phyloP scores from a whole-genome alignment of 2,113 vertebrate species.

The Plestiodon gilberti region DNA sequence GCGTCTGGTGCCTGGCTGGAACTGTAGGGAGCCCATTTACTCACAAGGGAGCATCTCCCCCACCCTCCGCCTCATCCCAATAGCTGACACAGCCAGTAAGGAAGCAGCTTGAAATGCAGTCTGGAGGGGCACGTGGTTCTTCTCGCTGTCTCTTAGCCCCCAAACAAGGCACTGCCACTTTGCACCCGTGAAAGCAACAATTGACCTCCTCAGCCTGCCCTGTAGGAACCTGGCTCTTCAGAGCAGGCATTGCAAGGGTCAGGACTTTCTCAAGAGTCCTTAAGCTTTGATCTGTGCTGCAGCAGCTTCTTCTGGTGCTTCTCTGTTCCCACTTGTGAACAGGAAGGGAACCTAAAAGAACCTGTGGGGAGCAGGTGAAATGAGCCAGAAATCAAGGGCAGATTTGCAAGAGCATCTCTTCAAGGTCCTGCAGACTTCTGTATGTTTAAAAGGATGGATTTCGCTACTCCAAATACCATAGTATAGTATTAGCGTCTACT shows the following conservation, averaged over 20 bases:
- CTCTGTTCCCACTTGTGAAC: background rate
- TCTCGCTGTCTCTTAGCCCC: background rate
- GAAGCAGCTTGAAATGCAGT: constrained; percentile 16
- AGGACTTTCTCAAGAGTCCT: background rate
- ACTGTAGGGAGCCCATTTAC: constrained; percentile 48
- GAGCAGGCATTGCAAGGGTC: constrained; percentile 1
- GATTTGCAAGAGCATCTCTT: background rate
- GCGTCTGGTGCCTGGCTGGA: constrained; percentile 41
- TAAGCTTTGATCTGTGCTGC: background rate
- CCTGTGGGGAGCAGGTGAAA: background rate
- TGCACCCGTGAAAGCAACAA: constrained; percentile 1
- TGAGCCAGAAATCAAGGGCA: background rate
- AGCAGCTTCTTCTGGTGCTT: background rate
- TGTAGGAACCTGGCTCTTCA: constrained; percentile 34
- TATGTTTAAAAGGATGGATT: constrained; percentile 15
- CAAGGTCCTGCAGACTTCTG: constrained; percentile 43
- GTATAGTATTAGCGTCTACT: background rate
- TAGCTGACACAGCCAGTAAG: background rate
- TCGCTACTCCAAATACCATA: background rate
- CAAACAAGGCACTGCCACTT: background rate
- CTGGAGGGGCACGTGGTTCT: background rate
- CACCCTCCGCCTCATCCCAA: background rate
- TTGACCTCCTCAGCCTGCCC: background rate
- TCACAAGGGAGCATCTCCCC: constrained; percentile 42
- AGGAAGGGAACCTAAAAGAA: background rate